phyloP scores from a whole-genome alignment of 2,797 vertebrate genomes.

The Acridotheres tristis region DNA sequence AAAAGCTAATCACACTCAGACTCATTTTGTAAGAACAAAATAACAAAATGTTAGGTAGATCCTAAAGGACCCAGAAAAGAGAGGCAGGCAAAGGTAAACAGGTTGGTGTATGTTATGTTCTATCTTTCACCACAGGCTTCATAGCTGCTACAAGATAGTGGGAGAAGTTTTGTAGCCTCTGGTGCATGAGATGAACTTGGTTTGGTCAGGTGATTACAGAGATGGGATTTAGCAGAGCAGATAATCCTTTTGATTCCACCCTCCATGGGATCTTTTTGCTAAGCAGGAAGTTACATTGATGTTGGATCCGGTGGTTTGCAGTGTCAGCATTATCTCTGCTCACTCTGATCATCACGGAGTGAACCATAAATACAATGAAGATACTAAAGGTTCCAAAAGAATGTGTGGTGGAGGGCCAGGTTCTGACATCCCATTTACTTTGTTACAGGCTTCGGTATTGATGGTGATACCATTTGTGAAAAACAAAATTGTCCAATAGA shows the following conservation, averaged over 20 bases:
- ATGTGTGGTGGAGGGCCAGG: neutral
- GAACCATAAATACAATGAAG: neutral
- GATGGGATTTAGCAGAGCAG: neutral
- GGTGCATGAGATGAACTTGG: neutral
- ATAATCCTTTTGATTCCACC: neutral
- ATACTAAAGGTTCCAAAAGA: neutral
- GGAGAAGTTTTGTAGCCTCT: neutral
- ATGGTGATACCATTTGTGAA: neutral
- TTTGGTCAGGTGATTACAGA: neutral
- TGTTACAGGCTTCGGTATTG: neutral
- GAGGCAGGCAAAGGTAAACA: neutral
- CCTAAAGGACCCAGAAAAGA: neutral
- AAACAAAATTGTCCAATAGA: neutral
- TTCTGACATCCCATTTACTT: neutral
- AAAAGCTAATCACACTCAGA: neutral
- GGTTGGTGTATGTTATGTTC: neutral
- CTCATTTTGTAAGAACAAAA: neutral
- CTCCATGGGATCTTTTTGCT: neutral
- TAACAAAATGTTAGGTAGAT: neutral
- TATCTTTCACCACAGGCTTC: neutral
- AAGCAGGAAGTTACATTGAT: neutral
- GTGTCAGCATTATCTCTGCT: neutral
- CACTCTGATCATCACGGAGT: neutral
- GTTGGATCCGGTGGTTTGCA: neutral
- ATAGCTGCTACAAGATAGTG: neutral